phyloP scores from a whole-genome alignment of 2,113 vertebrate species.

The Larimichthys crocea region DNA sequence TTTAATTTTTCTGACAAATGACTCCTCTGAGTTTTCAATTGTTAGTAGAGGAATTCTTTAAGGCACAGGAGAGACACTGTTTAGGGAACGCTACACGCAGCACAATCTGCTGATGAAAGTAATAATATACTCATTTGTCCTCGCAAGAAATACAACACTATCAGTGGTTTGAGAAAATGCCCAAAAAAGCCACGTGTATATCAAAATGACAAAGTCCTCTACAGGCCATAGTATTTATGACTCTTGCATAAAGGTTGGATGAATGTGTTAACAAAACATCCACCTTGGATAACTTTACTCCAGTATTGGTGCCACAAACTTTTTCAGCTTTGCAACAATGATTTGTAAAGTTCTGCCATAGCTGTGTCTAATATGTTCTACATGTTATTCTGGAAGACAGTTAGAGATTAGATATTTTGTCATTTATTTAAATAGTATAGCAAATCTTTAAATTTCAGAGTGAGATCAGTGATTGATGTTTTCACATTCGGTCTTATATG shows the following conservation, averaged over 20 bases:
- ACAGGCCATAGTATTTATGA: not conserved
- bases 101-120: not conserved
- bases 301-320: not conserved
- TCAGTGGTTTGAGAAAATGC: not conserved
- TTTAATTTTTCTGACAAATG: not conserved
- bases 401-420: not conserved
- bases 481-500: not conserved
- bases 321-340: not conserved
- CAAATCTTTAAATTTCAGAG: not conserved
- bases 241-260: not conserved
- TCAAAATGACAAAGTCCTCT: not conserved
- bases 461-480: not conserved
- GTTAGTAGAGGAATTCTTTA: not conserved
- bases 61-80: not conserved
- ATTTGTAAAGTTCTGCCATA: not conserved
- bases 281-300: too few species aligned
- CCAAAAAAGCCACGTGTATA: not conserved
- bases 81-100: not conserved
- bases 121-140: not conserved
- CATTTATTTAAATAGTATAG: too few species aligned
- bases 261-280: not conserved
- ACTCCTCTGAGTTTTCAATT: not conserved
- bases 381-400: not conserved
- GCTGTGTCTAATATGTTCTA: too few species aligned
- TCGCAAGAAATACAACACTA: not conserved